A percentile compares a stretch with the other conserved stretches of the same genome.
These are phyloP conservation scores for Dermochelys coriacea DNA, from an alignment of 2,797 vertebrate species.

Conservation along the genomic window DNA sequence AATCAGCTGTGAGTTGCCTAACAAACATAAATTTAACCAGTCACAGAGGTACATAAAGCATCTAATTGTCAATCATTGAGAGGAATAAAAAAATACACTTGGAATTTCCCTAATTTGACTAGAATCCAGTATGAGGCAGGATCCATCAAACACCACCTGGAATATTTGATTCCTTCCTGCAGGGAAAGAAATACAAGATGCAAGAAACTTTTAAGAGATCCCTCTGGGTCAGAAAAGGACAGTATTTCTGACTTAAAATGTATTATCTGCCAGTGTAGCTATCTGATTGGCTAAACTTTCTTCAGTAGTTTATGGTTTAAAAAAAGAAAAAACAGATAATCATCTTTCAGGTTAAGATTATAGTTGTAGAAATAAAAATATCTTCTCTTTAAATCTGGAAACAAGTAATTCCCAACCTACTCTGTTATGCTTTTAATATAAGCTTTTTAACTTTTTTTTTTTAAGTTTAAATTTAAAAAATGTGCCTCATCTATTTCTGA, in stretches of 20 bases:
- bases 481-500: conserved; percentile 28
- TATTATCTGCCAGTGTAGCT: neutral
- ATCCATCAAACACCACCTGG: neutral
- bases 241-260: neutral
- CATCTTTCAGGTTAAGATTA: neutral
- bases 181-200: neutral
- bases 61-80: neutral
- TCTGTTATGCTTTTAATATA: conserved; percentile 20
- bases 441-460: conserved; percentile 53
- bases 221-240: neutral
- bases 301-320: conserved; percentile 14
- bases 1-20: neutral
- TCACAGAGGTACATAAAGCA: neutral
- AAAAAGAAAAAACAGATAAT: neutral
- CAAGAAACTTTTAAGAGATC: neutral
- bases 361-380: neutral
- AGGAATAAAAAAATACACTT: neutral
- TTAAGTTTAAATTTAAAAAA: conserved; percentile 64
- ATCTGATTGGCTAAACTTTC: conserved; percentile 21
- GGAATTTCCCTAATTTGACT: neutral
- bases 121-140: neutral
- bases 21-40: neutral
- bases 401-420: conserved; percentile 34
- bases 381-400: conserved; percentile 10
- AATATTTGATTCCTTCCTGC: neutral